phyloP scores from a whole-genome alignment of 1,140 invertebrate species.

The Spodoptera litura region DNA sequence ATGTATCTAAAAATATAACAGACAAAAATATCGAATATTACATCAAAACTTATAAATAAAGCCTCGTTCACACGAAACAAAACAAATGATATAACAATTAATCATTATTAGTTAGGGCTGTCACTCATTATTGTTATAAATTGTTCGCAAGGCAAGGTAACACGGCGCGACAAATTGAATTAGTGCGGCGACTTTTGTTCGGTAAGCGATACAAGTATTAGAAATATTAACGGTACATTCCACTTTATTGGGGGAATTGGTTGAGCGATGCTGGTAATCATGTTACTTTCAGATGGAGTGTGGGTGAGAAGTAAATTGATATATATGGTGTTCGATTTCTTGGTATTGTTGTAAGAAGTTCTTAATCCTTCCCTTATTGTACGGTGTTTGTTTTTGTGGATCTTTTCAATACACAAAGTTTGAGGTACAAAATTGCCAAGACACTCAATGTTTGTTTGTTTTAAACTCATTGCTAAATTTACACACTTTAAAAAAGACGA shows the following conservation, averaged over 20 bases:
- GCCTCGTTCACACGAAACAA: constrained; percentile 9
- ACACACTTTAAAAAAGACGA: too few relatives aligned
- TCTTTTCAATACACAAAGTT: too few relatives aligned
- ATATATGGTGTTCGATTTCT: too few relatives aligned
- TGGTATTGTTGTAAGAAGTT: too few relatives aligned
- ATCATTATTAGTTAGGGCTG: constrained; percentile 35
- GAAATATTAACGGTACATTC: not conserved
- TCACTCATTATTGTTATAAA: constrained; percentile 45
- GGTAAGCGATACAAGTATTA: not conserved
- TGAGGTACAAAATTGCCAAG: too few relatives aligned
- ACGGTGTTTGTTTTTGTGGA: too few relatives aligned
- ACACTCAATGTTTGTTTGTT: too few relatives aligned
- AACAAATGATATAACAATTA: constrained; percentile 4
- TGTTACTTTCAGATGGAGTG: too few relatives aligned
- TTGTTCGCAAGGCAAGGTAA: constrained; percentile 13
- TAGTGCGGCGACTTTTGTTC: constrained; percentile 9
- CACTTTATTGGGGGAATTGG: not conserved
- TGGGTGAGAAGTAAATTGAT: too few relatives aligned
- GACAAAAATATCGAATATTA: not conserved
- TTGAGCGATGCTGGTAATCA: not conserved
- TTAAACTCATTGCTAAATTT: too few relatives aligned
- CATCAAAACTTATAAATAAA: not conserved
- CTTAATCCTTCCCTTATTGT: too few relatives aligned
- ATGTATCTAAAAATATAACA: not conserved
- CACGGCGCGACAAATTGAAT: constrained; percentile 30